A percentile compares a stretch with the other conserved stretches of the same genome.
phyloP scores from a whole-genome alignment of 2,113 vertebrate species.

The Papio anubis region DNA sequence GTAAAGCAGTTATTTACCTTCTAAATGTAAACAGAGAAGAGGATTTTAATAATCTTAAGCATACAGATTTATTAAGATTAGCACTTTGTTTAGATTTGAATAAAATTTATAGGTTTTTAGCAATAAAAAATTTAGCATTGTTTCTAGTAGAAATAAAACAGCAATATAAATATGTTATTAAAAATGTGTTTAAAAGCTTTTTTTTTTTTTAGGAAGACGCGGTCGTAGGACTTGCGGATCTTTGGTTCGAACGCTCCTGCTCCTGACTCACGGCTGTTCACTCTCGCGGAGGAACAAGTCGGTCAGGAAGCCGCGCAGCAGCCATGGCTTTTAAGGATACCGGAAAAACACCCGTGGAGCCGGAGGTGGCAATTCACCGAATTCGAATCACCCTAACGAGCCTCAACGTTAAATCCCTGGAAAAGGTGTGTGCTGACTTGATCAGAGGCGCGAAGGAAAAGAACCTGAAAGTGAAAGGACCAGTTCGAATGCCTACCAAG shows the following conservation, averaged over 20 bases:
- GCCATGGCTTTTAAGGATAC: conserved; percentile 94
- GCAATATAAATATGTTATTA: no score
- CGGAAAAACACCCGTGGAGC: conserved; percentile 96
- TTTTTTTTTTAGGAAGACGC: conserved; percentile 52
- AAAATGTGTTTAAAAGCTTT: no score
- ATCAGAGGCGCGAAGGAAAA: conserved; percentile 76
- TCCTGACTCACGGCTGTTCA: conserved; percentile 99
- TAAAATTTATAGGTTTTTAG: no score
- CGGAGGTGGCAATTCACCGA: conserved; percentile 96
- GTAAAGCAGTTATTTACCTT: no score
- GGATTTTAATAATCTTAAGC: no score
- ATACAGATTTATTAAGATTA: no score
- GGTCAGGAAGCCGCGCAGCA: conserved; percentile 89
- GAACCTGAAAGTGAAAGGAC: conserved; percentile 97
- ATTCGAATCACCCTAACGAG: conserved; percentile 98
- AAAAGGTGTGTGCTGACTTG: conserved; percentile 90
- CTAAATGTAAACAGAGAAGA: no score
- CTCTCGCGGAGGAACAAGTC: conserved; percentile 92
- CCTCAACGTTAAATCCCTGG: conserved; percentile 96
- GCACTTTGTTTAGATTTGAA: no score
- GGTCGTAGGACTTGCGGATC: accelerated
- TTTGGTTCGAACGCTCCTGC: accelerated
- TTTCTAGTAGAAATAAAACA: no score
- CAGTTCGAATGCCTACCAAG: conserved; percentile 99
- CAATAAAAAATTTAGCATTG: no score